A percentile compares a stretch with the other conserved stretches of the same genome.
phyloP scores from a whole-genome alignment of 2,113 vertebrate species.

The Caranx ignobilis region DNA sequence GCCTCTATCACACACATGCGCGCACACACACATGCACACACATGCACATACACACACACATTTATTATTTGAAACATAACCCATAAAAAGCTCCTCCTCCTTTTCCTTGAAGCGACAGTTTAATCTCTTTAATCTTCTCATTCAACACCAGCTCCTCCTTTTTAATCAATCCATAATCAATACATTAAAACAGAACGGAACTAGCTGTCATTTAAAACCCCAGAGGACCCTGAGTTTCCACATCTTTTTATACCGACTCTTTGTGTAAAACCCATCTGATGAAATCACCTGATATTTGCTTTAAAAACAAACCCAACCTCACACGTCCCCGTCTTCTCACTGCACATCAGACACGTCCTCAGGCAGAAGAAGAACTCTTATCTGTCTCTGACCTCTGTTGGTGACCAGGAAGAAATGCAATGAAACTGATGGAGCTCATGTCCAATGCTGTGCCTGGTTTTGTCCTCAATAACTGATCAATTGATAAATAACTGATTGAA shows the following conservation, averaged over 20 bases:
- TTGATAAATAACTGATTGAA: background rate
- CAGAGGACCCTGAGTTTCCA: background rate
- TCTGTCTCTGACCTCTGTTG: slow-evolving; percentile 19
- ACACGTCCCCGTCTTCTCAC: no score
- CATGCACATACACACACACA: no score
- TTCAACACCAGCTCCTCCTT: background rate
- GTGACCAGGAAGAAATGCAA: slow-evolving; percentile 4
- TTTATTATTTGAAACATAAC: background rate
- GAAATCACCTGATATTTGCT: background rate
- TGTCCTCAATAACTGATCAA: background rate
- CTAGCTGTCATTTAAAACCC: background rate
- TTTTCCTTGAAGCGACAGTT: background rate
- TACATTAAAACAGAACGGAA: background rate
- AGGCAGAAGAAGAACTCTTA: background rate
- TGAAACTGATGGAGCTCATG: background rate
- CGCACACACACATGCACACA: no score
- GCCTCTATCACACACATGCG: background rate
- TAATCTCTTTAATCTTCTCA: background rate
- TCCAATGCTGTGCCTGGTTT: background rate
- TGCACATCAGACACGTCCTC: background rate
- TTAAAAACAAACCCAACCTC: background rate
- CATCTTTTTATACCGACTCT: background rate
- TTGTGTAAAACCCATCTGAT: background rate
- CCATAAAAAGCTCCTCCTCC: background rate
- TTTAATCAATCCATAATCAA: background rate